Evolutionary conservation across 2,113 vertebrate genomes (phyloP).

Genomic region (Calypte anna): DNA sequence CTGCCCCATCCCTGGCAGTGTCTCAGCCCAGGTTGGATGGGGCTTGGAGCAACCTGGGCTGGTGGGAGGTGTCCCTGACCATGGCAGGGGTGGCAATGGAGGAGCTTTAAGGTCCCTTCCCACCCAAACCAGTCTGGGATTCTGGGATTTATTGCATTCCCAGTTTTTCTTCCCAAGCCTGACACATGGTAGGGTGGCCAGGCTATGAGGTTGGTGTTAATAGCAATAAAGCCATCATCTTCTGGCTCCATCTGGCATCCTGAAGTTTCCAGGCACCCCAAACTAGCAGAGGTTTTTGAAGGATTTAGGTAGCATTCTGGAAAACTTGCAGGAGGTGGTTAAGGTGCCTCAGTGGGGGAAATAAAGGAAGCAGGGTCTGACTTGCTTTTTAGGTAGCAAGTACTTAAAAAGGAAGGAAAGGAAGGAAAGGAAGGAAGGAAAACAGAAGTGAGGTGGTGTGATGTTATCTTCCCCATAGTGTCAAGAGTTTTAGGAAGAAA

Average conservation of each 20-base stretch:
- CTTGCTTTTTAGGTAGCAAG: neutral
- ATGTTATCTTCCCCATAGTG: accelerated
- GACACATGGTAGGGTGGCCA: accelerated
- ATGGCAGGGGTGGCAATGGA: too few relatives aligned
- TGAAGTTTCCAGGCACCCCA: neutral
- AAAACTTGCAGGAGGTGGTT: neutral
- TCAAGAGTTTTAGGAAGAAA: neutral
- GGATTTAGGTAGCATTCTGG: neutral
- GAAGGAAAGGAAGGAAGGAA: too few relatives aligned
- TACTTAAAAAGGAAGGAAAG: neutral
- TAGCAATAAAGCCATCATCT: neutral
- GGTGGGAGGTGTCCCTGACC: too few relatives aligned
- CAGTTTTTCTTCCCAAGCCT: accelerated
- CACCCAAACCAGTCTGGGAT: too few relatives aligned
- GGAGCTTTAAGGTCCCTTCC: too few relatives aligned
- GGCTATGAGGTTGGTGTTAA: neutral
- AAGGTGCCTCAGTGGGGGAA: neutral
- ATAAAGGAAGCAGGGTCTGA: too few relatives aligned
- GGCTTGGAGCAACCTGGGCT: too few relatives aligned
- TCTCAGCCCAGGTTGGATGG: too few relatives aligned
- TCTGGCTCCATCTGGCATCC: neutral
- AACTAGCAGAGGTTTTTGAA: neutral
- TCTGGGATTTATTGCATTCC: neutral
- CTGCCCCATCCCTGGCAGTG: too few relatives aligned
- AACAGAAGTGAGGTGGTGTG: neutral